phyloP scores from a whole-genome alignment of 2,888 invertebrate species.

The Athripsodes cinereus region DNA sequence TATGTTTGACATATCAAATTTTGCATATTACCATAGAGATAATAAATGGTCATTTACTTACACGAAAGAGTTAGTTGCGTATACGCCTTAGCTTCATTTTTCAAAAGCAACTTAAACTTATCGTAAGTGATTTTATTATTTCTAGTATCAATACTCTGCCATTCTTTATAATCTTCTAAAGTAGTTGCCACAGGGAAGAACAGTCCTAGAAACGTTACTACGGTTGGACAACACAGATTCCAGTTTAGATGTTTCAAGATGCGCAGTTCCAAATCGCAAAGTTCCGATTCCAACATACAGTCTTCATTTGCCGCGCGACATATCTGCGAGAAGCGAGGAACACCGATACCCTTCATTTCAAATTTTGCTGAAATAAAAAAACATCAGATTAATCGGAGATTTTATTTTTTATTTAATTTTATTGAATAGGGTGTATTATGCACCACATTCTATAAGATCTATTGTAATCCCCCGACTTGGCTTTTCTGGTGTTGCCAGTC shows the following conservation, averaged over 20 bases:
- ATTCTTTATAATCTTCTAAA: slow-evolving; percentile 17
- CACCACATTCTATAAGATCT: too few species aligned
- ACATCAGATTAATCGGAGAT: too few species aligned
- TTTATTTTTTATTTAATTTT: too few species aligned
- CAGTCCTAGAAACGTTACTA: slow-evolving; percentile 21
- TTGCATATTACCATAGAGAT: neutral
- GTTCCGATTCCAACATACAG: slow-evolving; percentile 8
- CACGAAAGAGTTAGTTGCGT: slow-evolving; percentile 18
- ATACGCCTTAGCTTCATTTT: slow-evolving; percentile 13
- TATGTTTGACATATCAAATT: too few species aligned
- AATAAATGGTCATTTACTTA: neutral
- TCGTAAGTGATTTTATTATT: slow-evolving; percentile 8
- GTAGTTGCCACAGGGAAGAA: slow-evolving; percentile 13
- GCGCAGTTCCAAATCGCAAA: slow-evolving; percentile 17
- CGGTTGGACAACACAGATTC: slow-evolving; percentile 22
- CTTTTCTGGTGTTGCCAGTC: too few species aligned
- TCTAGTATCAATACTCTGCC: slow-evolving; percentile 1
- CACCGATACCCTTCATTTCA: slow-evolving; percentile 19
- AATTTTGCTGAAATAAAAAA: slow-evolving; percentile 22
- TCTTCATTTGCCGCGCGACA: slow-evolving; percentile 15
- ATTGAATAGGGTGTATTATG: too few species aligned
- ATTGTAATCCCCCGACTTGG: too few species aligned
- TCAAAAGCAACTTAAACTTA: slow-evolving; percentile 8
- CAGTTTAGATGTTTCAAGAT: slow-evolving; percentile 22
- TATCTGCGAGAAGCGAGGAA: slow-evolving; percentile 18